Conservation (phyloP, 2,888 invertebrate genomes). For the Drosophila stalkeri region DNA sequence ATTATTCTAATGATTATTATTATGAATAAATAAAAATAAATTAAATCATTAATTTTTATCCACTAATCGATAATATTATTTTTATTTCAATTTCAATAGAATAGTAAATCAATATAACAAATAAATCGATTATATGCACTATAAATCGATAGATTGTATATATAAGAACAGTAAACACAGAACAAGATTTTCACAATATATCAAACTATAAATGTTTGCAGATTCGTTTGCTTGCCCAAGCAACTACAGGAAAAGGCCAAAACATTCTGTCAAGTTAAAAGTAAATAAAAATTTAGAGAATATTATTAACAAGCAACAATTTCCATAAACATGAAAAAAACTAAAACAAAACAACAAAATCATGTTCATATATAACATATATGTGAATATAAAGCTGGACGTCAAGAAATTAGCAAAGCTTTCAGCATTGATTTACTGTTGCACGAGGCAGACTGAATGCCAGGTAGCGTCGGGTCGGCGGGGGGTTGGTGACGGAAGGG, state of each 20-base stretch:
- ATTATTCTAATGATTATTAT: no score
- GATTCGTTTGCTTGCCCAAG: neutral
- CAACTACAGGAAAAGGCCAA: neutral
- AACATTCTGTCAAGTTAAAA: neutral
- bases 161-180: neutral
- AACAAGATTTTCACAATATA: neutral
- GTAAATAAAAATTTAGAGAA: conserved; percentile 5
- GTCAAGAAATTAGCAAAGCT: conserved; percentile 66
- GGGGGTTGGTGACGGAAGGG: neutral
- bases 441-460: conserved; percentile 47
- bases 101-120: neutral
- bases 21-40: no score
- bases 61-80: no score
- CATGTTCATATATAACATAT: conserved; percentile 15
- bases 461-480: conserved; percentile 8
- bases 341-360: neutral
- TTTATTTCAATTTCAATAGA: no score
- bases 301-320: neutral
- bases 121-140: neutral
- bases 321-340: conserved; percentile 2
- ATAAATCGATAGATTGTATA: neutral
- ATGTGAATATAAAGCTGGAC: conserved; percentile 17
- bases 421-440: conserved; percentile 57
- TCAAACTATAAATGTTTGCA: neutral
- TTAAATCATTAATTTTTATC: no score